phyloP scores from a whole-genome alignment of 2,888 invertebrate species.

The Papilio gigon region DNA sequence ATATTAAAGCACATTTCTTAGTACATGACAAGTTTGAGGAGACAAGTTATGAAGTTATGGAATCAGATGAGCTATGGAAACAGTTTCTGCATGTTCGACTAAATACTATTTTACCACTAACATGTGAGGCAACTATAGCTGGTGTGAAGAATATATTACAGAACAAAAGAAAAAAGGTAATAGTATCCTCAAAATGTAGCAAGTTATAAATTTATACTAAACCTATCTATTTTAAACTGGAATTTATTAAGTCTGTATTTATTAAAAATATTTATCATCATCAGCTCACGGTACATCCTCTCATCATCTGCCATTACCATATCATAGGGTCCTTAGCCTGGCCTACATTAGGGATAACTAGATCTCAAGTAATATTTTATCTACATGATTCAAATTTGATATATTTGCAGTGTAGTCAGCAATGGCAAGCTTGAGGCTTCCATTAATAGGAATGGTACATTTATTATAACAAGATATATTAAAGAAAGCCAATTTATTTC shows the following conservation, averaged over 20 bases:
- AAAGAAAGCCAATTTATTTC: slow-evolving; percentile 42
- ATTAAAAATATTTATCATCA: neutral
- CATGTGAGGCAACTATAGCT: slow-evolving; percentile 82
- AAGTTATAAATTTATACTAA: slow-evolving; percentile 26
- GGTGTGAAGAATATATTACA: slow-evolving; percentile 85
- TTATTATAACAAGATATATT: slow-evolving; percentile 4
- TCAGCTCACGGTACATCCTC: too few species aligned
- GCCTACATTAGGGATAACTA: too few species aligned
- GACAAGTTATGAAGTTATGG: slow-evolving; percentile 84
- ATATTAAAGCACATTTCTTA: slow-evolving; percentile 85
- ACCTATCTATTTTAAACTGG: neutral
- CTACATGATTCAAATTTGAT: neutral
- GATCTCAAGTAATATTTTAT: too few species aligned
- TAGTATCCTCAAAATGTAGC: too few species aligned
- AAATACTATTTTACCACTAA: slow-evolving; percentile 84
- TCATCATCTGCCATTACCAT: too few species aligned
- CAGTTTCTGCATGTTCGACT: slow-evolving; percentile 88
- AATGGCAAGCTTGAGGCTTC: neutral
- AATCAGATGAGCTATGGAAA: slow-evolving; percentile 84
- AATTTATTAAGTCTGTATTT: neutral
- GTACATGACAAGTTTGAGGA: slow-evolving; percentile 88
- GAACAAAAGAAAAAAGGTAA: slow-evolving; percentile 85
- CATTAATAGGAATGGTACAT: neutral
- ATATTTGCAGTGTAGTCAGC: neutral
- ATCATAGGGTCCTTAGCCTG: too few species aligned